phyloP scores from a whole-genome alignment of 2,113 vertebrate genomes.

The Motacilla alba region DNA sequence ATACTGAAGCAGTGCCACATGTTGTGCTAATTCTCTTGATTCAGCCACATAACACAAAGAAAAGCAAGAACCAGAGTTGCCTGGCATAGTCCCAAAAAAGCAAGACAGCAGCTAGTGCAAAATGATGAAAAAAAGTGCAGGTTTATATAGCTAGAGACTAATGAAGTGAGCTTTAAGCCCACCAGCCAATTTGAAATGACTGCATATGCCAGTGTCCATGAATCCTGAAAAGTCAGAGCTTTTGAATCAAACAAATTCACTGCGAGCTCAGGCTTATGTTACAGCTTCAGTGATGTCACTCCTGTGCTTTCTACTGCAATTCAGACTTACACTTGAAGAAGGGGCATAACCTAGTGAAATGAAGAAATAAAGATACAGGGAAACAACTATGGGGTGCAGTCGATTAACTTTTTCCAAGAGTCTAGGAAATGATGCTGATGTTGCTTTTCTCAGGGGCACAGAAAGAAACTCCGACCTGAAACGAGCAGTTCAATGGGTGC shows the following conservation, averaged over 20 bases:
- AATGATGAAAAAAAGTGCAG: not conserved
- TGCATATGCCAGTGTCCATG: not conserved
- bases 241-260: fast-evolving
- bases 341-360: not conserved
- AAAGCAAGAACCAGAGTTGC: not conserved
- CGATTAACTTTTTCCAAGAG: not conserved
- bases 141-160: not conserved
- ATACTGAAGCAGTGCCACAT: not conserved
- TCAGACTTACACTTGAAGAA: not conserved
- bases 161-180: not conserved
- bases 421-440: not conserved
- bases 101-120: not conserved
- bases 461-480: not conserved
- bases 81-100: not conserved
- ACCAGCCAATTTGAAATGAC: not conserved
- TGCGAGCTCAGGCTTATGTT: not conserved
- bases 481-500: not conserved
- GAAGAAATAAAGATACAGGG: not conserved
- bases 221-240: not conserved
- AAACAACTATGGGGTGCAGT: not conserved
- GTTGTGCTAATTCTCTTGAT: not conserved
- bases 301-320: not conserved
- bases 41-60: not conserved
- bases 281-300: not conserved
- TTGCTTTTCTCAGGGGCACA: not conserved